Base-by-base conservation (phyloP, 1,140 invertebrate species). In the Ericerus pela region DNA sequence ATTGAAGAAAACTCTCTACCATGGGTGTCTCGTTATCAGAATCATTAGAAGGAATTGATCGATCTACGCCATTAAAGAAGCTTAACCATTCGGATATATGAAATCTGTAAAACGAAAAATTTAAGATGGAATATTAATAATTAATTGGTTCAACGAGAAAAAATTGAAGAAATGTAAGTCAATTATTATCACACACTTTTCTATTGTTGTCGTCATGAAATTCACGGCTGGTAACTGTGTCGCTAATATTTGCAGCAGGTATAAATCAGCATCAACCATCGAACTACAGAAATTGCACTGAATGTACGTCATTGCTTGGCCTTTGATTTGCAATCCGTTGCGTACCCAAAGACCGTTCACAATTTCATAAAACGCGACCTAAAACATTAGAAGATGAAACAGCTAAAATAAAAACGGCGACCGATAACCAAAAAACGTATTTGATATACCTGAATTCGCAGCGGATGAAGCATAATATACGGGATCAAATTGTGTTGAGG, bases 251-350 rank as follows among this genome's bases (percentile, higher is more conserved):
- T 94, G 90, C 54, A 95, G 68, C 47, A 96, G 78, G 73, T 90
- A 97, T 33, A 97, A 74, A 74, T 97, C 94, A 63, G 93, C 87
- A 72, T 97, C 94, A 0, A 94, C 87, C 87, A 96, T 95, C 1
- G 92, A 96, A 70, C 95, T 96, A 72, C 91, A 96, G 72, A 97
- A 97, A 72, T 97, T 95, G 58, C 89, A 93, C 69, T 97, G 94
- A 61, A 96, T 91, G 67, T 97, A 98, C 18, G 94, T 96, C 90
- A 97, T 96, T 4, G 93, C 92, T 73, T 97, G 93, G 12, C 92
- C 92, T 71, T 92, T 92, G 61, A 97, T 96, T 75, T 97, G 94
- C 1, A 96, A 74, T 1, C 94, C 95, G 73, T 97, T 97, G 53
- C 93, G 77, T 26, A 96, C 88, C 94, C 94, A 97, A 63, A 96